Conservation (phyloP, 2,888 invertebrate genomes). For the Cephus nigrinus region DNA sequence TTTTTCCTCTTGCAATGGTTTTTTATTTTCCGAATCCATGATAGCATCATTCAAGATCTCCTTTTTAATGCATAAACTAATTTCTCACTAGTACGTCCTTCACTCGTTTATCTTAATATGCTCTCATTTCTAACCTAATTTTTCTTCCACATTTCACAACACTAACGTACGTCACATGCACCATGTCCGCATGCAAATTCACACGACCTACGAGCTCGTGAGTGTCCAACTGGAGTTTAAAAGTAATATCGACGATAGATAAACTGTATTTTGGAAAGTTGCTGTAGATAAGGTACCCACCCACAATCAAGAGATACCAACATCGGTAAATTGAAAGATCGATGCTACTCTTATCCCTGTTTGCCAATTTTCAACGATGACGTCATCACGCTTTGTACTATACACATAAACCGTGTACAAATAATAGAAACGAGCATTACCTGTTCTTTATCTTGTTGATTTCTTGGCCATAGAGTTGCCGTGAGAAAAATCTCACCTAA, state of each 20-base stretch:
- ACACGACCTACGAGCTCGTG: background rate
- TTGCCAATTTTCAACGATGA: background rate
- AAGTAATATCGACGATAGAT: background rate
- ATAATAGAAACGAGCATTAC: constrained; percentile 66
- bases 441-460: constrained; percentile 95
- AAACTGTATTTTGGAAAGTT: background rate
- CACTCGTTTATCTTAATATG: background rate
- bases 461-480: constrained; percentile 89
- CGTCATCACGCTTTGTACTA: background rate
- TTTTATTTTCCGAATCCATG: background rate
- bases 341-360: background rate
- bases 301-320: background rate
- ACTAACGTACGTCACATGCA: background rate
- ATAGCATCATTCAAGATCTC: background rate
- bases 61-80: background rate
- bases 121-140: background rate
- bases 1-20: background rate
- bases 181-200: background rate
- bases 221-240: background rate
- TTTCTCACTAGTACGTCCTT: background rate
- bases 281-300: background rate
- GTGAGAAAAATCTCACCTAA: constrained; percentile 89
- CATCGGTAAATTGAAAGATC: background rate
- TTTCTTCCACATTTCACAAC: background rate
- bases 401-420: background rate